These are phyloP conservation scores for Netelia virgata DNA, from an alignment of 2,888 invertebrate genomes.

Conservation along the genomic window DNA sequence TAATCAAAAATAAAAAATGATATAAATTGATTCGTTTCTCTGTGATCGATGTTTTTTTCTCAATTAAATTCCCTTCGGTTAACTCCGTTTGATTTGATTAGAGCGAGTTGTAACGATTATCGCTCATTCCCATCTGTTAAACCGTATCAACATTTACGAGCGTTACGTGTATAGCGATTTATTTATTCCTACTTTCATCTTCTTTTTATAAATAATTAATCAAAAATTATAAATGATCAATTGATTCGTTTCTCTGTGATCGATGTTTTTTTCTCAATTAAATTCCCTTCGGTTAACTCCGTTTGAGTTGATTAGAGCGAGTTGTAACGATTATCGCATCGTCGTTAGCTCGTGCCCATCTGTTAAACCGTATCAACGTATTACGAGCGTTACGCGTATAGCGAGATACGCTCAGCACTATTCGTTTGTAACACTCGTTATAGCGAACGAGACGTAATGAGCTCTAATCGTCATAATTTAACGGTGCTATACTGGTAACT, in stretches of 20 bases:
- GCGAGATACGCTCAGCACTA: conserved; percentile 36
- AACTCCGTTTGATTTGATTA: background rate
- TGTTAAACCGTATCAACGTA: conserved; percentile 30
- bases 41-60: too few relatives aligned
- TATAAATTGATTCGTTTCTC: too few relatives aligned
- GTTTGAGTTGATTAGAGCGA: background rate
- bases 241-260: too few relatives aligned
- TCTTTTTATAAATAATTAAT: too few relatives aligned
- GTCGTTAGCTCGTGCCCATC: conserved; percentile 37
- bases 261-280: too few relatives aligned
- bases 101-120: conserved; percentile 12
- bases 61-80: background rate
- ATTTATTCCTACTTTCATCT: too few relatives aligned
- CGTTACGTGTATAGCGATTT: conserved; percentile 36
- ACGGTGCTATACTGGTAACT: conserved; percentile 68
- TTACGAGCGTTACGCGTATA: conserved; percentile 44
- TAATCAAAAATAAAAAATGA: too few relatives aligned
- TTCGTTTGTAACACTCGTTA: conserved; percentile 57
- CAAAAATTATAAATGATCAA: too few relatives aligned
- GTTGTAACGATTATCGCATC: conserved; percentile 16
- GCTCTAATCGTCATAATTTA: conserved; percentile 74
- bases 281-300: background rate
- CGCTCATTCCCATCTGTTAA: conserved; percentile 32
- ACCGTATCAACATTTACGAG: conserved; percentile 43
- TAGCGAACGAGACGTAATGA: conserved; percentile 70